Conservation (phyloP, 2,888 invertebrate species). For the Lagria hirta region DNA sequence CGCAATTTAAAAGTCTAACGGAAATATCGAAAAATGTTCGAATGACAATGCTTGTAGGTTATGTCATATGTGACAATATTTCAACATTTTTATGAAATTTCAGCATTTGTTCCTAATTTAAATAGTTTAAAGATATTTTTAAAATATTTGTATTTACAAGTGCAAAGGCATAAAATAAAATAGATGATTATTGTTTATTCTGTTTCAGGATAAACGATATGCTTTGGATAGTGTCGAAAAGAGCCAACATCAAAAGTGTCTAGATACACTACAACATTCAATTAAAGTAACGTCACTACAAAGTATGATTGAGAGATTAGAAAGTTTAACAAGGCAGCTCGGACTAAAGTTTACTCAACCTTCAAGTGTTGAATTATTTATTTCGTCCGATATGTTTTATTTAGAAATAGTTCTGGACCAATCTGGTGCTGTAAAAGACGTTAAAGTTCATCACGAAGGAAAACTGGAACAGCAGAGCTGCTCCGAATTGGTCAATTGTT, state of each 20-base stretch:
- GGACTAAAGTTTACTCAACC: conserved; percentile 87
- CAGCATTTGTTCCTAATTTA: too few relatives aligned
- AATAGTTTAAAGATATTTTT: too few relatives aligned
- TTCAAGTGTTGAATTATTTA: conserved; percentile 79
- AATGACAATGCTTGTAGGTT: conserved; percentile 78
- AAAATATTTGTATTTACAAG: too few relatives aligned
- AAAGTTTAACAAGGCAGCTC: conserved; percentile 86
- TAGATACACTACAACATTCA: conserved; percentile 90
- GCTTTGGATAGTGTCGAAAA: conserved; percentile 84
- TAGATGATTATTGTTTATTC: too few relatives aligned
- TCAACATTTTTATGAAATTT: too few relatives aligned
- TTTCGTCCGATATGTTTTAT: conserved; percentile 96
- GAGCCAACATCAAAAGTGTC: conserved; percentile 82
- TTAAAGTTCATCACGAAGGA: conserved; percentile 89
- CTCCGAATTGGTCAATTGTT: conserved; percentile 81
- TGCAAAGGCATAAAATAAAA: too few relatives aligned
- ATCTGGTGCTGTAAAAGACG: conserved; percentile 83
- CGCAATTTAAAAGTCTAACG: conserved; percentile 77
- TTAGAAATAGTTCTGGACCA: conserved; percentile 86
- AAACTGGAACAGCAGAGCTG: conserved; percentile 83
- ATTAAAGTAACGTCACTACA: conserved; percentile 91
- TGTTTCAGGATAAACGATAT: conserved; percentile 80
- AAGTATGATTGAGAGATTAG: conserved; percentile 88
- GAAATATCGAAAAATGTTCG: conserved; percentile 88
- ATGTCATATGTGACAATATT: conserved; percentile 32